Conservation (phyloP, 2,113 vertebrate genomes). For the Psittacula cyanocephala region DNA sequence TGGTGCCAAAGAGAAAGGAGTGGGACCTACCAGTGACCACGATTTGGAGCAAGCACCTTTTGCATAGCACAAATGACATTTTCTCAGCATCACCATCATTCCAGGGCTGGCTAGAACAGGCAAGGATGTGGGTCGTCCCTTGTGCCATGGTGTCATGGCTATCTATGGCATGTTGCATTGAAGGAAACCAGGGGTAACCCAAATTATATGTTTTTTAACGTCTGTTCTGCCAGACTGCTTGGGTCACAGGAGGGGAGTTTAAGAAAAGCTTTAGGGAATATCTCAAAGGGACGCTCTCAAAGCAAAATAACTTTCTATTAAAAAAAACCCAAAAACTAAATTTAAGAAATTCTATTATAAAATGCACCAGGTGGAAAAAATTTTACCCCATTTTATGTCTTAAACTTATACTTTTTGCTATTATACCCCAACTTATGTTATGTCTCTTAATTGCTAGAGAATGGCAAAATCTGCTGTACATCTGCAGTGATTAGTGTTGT, state of each 20-base stretch:
- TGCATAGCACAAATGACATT: not conserved
- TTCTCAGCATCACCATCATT: not conserved
- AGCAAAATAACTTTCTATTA: not conserved
- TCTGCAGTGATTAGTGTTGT: not conserved
- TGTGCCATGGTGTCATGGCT: not conserved
- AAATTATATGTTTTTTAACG: not conserved
- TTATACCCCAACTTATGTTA: fast-evolving
- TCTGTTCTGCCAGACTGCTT: not conserved
- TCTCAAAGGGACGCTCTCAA: not conserved
- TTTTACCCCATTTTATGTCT: not conserved
- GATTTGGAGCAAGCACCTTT: not conserved
- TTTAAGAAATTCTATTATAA: too few species aligned
- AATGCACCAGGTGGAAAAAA: not conserved
- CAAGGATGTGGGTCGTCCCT: fast-evolving
- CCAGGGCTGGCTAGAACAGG: not conserved
- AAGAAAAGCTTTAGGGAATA: not conserved
- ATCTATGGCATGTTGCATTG: fast-evolving
- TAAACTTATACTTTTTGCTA: not conserved
- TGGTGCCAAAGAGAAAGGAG: not conserved
- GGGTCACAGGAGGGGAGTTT: fast-evolving
- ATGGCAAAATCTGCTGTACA: not conserved
- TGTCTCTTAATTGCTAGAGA: not conserved
- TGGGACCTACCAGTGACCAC: not conserved
- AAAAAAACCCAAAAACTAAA: too few species aligned
- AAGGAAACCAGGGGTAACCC: not conserved